Evolutionary conservation across 2,888 invertebrate genomes (phyloP).

Genomic region (Zhuqinia jingwanae): DNA sequence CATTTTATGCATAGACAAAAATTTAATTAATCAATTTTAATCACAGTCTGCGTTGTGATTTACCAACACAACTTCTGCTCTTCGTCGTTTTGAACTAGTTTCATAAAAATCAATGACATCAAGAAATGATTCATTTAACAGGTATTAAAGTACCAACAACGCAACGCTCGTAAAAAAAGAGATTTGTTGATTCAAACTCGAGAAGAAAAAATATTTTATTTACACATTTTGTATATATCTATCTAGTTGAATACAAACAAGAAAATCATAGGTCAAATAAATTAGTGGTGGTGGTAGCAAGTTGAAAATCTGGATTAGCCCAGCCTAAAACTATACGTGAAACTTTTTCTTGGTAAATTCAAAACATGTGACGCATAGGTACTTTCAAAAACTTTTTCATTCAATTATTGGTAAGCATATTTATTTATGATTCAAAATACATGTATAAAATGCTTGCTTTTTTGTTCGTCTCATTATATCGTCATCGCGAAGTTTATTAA

Average conservation of each 20-base stretch:
- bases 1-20: too few species aligned
- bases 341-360: background rate
- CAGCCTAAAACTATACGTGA: background rate
- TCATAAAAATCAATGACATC: conserved; percentile 25
- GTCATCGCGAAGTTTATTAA: background rate
- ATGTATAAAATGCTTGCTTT: too few species aligned
- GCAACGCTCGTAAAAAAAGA: background rate
- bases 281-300: background rate
- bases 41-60: too few species aligned
- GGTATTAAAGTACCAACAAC: too few species aligned
- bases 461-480: too few species aligned
- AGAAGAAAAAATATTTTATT: background rate
- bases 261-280: conserved; percentile 46
- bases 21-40: too few species aligned
- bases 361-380: conserved; percentile 8
- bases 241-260: background rate
- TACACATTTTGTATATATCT: background rate
- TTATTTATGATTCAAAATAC: too few species aligned
- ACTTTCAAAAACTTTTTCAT: background rate
- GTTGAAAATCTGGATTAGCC: conserved; percentile 45
- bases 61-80: too few species aligned
- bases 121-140: background rate
- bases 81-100: conserved; percentile 7
- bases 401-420: too few species aligned
- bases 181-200: background rate